Conservation (phyloP, 2,797 vertebrate species). For the Lacerta viridis region DNA sequence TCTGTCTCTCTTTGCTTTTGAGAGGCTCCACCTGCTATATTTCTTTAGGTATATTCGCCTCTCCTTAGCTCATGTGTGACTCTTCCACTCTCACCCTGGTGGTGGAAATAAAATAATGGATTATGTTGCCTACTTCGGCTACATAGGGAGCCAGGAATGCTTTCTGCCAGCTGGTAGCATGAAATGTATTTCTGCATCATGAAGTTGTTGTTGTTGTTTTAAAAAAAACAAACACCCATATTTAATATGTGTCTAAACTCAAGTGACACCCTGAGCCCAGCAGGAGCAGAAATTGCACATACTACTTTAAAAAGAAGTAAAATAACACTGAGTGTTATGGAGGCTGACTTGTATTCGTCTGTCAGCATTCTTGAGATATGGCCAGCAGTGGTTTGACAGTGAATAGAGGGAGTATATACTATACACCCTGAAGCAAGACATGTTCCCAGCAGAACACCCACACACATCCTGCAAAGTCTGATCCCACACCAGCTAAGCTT, state of each 20-base stretch:
- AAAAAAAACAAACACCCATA: constrained; percentile 24
- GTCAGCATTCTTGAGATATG: constrained; percentile 15
- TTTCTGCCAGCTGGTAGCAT: constrained; percentile 22
- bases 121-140: background rate
- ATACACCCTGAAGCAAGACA: constrained; percentile 48
- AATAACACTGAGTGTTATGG: constrained; percentile 40
- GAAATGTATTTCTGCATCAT: constrained; percentile 6
- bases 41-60: background rate
- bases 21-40: background rate
- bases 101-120: constrained; percentile 4
- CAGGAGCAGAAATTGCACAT: background rate
- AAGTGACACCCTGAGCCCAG: constrained; percentile 8
- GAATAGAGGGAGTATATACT: background rate
- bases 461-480: constrained; percentile 28
- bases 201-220: background rate
- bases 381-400: constrained; percentile 33
- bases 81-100: constrained; percentile 13
- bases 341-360: constrained; percentile 27
- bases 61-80: background rate
- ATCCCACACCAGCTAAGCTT: constrained; percentile 53
- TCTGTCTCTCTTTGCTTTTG: constrained; percentile 11
- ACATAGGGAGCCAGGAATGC: background rate
- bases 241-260: constrained; percentile 14
- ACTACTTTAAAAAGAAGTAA: background rate
- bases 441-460: constrained; percentile 48